Evolutionary conservation across 2,113 vertebrate genomes (phyloP).

Genomic region (Erpornis zantholeuca): DNA sequence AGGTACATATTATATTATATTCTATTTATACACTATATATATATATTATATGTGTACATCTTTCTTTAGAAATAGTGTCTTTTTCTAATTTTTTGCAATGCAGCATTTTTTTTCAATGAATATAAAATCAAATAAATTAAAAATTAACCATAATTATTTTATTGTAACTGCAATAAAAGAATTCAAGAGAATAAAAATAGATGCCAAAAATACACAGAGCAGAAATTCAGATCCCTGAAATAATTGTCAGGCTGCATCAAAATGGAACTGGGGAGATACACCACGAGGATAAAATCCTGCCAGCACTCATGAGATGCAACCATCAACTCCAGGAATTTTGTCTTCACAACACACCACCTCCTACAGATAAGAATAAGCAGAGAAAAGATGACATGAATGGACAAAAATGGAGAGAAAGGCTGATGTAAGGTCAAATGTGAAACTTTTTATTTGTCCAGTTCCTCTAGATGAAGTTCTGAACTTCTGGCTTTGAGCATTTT

Average conservation of each 20-base stretch:
- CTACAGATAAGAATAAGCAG: background rate
- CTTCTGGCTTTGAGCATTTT: background rate
- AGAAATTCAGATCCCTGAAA: background rate
- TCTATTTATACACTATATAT: background rate
- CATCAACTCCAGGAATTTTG: background rate
- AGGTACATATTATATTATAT: background rate
- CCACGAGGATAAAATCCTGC: background rate
- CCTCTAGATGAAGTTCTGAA: background rate
- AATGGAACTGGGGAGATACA: background rate
- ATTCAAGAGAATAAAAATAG: background rate
- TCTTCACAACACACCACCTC: background rate
- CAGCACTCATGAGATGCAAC: background rate
- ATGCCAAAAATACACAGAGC: background rate
- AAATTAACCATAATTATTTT: background rate
- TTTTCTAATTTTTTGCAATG: background rate
- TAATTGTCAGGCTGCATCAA: background rate
- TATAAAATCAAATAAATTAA: background rate
- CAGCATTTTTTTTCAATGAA: background rate
- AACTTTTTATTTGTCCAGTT: background rate
- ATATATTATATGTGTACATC: accelerated
- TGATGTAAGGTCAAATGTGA: background rate
- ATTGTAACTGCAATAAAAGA: background rate
- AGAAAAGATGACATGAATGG: background rate
- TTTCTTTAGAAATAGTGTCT: background rate
- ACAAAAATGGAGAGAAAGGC: background rate